Evolutionary conservation across 2,113 vertebrate genomes (phyloP).

Genomic region (Otolemur garnettii): DNA sequence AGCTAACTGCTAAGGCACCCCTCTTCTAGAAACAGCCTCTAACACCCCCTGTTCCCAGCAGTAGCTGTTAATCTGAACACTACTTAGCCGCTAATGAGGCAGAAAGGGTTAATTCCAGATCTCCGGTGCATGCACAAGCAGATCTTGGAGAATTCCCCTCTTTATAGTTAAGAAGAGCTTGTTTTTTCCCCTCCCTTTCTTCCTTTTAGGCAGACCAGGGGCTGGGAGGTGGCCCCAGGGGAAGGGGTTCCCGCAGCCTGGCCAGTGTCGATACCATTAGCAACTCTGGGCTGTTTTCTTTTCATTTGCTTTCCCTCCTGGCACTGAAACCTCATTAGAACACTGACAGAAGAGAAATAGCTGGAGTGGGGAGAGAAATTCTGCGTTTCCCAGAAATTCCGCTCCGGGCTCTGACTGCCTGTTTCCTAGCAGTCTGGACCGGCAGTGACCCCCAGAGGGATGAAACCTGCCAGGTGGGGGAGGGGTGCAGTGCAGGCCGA

Average conservation of each 20-base stretch:
- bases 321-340: constrained; percentile 78
- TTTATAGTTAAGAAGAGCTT: neutral
- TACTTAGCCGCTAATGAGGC: constrained; percentile 60
- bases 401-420: constrained; percentile 3
- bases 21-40: neutral
- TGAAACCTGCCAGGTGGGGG: neutral
- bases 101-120: constrained; percentile 70
- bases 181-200: neutral
- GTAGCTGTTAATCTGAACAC: neutral
- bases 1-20: neutral
- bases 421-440: constrained; percentile 49
- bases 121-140: neutral
- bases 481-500: rapidly evolving
- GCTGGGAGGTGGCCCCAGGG: neutral
- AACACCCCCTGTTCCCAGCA: neutral
- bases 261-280: neutral
- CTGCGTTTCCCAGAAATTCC: constrained; percentile 66
- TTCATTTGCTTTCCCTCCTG: constrained; percentile 69
- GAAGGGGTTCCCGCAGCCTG: neutral
- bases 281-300: constrained; percentile 62
- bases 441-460: neutral
- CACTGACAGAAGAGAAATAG: constrained; percentile 70
- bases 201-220: neutral
- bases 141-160: neutral
- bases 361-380: constrained; percentile 21